These are phyloP conservation scores for Lottia scabra DNA, from an alignment of 2,888 invertebrate genomes.

Conservation along the genomic window DNA sequence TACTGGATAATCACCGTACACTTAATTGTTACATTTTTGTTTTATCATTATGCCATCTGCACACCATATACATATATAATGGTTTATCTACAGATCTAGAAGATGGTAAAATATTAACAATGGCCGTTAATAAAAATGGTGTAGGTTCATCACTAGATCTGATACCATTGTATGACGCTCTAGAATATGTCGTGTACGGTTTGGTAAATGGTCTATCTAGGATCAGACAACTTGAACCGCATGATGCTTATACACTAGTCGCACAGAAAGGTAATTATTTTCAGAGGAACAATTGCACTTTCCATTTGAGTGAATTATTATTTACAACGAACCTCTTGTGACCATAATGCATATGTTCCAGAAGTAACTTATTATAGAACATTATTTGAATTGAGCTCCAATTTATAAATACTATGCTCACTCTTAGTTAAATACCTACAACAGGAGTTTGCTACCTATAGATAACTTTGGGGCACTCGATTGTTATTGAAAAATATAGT, in stretches of 20 bases:
- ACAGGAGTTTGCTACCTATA: too few relatives aligned
- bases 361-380: too few relatives aligned
- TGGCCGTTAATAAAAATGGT: constrained; percentile 12
- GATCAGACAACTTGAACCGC: constrained; percentile 23
- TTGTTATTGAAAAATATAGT: too few relatives aligned
- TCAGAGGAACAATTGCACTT: not conserved
- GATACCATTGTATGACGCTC: constrained; percentile 20
- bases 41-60: too few relatives aligned
- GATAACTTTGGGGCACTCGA: too few relatives aligned
- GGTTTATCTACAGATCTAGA: constrained; percentile 6
- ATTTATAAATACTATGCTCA: too few relatives aligned
- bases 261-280: constrained; percentile 29
- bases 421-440: too few relatives aligned
- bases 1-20: too few relatives aligned
- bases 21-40: too few relatives aligned
- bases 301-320: not conserved
- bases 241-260: constrained; percentile 33
- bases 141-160: constrained; percentile 8
- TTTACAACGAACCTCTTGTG: too few relatives aligned
- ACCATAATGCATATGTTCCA: too few relatives aligned
- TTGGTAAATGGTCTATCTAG: constrained; percentile 25
- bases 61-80: not conserved
- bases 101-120: constrained; percentile 9
- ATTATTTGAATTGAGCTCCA: too few relatives aligned
- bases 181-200: constrained; percentile 29